A percentile compares a stretch with the other conserved stretches of the same genome.
Conservation (phyloP, 2,113 vertebrate genomes). For the Proterorhinus semilunaris region DNA sequence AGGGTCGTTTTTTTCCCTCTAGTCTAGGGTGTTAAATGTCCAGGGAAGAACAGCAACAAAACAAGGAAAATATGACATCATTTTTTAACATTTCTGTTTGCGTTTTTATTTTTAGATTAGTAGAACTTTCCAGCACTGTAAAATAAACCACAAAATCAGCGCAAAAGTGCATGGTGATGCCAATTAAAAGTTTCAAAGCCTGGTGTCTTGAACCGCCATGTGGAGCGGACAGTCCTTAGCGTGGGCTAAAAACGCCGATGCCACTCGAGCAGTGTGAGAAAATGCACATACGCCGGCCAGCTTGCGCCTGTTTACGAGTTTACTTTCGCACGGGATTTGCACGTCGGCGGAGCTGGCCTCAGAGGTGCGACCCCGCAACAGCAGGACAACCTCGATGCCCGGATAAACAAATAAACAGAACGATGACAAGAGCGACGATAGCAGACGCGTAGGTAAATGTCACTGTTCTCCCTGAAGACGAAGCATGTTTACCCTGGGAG, state of each 20-base stretch:
- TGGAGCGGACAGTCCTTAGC: constrained; percentile 8
- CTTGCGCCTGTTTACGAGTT: constrained; percentile 47
- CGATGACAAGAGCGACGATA: constrained; percentile 14
- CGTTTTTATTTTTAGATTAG: too few relatives aligned
- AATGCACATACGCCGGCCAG: constrained; percentile 27
- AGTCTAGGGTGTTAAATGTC: not conserved
- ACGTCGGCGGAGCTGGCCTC: constrained; percentile 8
- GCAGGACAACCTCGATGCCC: not conserved
- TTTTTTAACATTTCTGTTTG: too few relatives aligned
- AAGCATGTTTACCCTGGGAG: constrained; percentile 49
- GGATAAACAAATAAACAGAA: constrained; percentile 9
- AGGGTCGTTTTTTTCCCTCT: too few relatives aligned
- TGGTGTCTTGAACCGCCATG: not conserved
- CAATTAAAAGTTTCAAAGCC: constrained; percentile 39
- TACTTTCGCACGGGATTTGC: constrained; percentile 22
- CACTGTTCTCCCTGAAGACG: constrained; percentile 52
- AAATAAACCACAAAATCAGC: too few relatives aligned
- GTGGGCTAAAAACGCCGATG: constrained; percentile 17
- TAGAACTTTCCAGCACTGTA: too few relatives aligned
- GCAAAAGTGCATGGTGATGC: not conserved
- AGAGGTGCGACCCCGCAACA: constrained; percentile 17
- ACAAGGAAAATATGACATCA: too few relatives aligned
- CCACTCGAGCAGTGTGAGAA: constrained; percentile 32
- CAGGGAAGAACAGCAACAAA: not conserved
- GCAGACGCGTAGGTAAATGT: constrained; percentile 57